Evolutionary conservation across 1,140 invertebrate species (phyloP).

Genomic region (Helicorthomorpha holstii): DNA sequence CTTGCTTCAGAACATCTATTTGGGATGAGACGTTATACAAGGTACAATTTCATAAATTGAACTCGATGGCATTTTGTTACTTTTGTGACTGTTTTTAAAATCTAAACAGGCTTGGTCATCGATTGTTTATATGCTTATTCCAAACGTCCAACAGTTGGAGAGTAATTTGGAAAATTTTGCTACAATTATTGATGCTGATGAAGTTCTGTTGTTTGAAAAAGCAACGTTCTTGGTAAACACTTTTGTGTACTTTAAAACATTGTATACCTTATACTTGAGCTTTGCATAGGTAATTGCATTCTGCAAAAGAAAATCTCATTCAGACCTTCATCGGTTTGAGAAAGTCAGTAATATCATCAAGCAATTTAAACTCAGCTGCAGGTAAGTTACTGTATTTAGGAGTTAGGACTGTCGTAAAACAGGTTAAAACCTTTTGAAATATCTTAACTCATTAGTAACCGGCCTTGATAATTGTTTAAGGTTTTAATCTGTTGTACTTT

Average conservation of each 20-base stretch:
- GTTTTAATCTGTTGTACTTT: too few species aligned
- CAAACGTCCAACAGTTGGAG: slow-evolving; percentile 92
- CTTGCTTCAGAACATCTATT: slow-evolving; percentile 94
- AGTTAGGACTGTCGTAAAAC: too few species aligned
- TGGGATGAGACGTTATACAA: slow-evolving; percentile 99
- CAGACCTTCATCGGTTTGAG: slow-evolving; percentile 93
- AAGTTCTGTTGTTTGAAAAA: slow-evolving; percentile 91
- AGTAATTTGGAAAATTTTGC: slow-evolving; percentile 88
- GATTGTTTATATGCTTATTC: slow-evolving; percentile 97
- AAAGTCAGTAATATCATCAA: slow-evolving; percentile 99
- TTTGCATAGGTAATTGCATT: slow-evolving; percentile 62
- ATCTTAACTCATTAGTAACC: too few species aligned
- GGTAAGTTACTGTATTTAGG: slow-evolving; percentile 34
- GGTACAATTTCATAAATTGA: slow-evolving; percentile 33
- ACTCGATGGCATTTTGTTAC: neutral
- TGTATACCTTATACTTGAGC: neutral
- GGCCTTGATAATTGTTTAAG: too few species aligned
- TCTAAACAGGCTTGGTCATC: slow-evolving; percentile 83
- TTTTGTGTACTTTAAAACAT: too few species aligned
- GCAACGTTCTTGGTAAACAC: slow-evolving; percentile 77
- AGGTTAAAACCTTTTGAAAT: too few species aligned
- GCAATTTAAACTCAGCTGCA: slow-evolving; percentile 93
- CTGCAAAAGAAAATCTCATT: slow-evolving; percentile 73
- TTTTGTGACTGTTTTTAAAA: neutral
- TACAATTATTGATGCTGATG: slow-evolving; percentile 95